phyloP scores from a whole-genome alignment of 2,113 vertebrate species.

The Dasypus novemcinctus region DNA sequence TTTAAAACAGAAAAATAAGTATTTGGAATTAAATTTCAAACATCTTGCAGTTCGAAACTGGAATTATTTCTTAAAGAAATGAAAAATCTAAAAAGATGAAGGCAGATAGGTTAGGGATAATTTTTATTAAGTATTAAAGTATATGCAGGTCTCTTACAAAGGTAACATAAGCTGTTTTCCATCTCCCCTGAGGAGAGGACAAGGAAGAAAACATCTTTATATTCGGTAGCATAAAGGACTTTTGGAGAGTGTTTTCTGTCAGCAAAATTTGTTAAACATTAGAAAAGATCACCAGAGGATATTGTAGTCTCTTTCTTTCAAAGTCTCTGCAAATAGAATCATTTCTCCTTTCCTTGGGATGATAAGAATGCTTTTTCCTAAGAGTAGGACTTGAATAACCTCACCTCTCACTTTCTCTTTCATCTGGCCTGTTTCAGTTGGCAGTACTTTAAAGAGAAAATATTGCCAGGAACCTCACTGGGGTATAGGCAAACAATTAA shows the following conservation, averaged over 20 bases:
- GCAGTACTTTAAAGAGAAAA: neutral
- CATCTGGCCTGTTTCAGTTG: neutral
- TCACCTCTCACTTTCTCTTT: neutral
- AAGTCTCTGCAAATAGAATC: neutral
- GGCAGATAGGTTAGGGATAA: neutral
- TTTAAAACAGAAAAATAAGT: neutral
- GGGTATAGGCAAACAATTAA: neutral
- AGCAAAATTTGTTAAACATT: slow-evolving; percentile 39
- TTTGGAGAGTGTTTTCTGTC: slow-evolving; percentile 34
- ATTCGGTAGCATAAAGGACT: neutral
- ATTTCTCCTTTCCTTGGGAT: neutral
- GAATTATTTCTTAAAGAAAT: neutral
- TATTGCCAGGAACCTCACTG: neutral
- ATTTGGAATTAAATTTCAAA: slow-evolving; percentile 7
- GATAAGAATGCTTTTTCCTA: neutral
- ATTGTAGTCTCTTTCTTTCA: neutral
- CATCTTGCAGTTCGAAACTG: slow-evolving; percentile 12
- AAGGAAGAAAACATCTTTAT: neutral
- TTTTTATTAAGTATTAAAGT: neutral
- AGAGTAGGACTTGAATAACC: neutral
- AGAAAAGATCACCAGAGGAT: neutral
- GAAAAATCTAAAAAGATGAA: slow-evolving; percentile 31
- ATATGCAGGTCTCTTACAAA: neutral
- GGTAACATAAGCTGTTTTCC: neutral
- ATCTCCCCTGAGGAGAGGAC: neutral